Conservation (phyloP, 2,113 vertebrate species). For the Orcinus orca region DNA sequence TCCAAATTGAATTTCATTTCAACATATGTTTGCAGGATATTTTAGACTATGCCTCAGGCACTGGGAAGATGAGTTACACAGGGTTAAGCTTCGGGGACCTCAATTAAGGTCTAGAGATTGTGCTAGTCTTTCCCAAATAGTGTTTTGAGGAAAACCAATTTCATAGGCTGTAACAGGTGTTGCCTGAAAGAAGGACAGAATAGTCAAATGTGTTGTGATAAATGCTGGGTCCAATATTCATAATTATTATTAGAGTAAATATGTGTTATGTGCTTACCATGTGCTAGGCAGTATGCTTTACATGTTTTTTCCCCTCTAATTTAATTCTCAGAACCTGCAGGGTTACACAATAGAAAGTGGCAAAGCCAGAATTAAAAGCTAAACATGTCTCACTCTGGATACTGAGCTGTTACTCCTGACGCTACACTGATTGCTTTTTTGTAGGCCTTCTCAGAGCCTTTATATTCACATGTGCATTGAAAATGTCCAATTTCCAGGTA, state of each 20-base stretch:
- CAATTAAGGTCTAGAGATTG: background rate
- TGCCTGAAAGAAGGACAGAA: background rate
- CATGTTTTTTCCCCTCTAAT: background rate
- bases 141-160: background rate
- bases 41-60: background rate
- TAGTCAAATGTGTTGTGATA: background rate
- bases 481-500: background rate
- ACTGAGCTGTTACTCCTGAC: background rate
- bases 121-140: background rate
- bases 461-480: background rate
- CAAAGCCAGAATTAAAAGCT: background rate
- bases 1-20: background rate
- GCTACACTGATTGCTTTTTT: background rate
- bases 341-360: background rate
- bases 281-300: background rate
- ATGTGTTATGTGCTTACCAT: background rate
- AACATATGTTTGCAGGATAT: background rate
- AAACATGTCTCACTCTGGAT: background rate
- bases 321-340: background rate
- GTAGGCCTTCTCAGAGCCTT: slow-evolving; percentile 30
- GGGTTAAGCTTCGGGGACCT: background rate
- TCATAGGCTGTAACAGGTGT: background rate
- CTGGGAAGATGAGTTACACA: background rate
- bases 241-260: background rate
- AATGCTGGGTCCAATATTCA: background rate